These are phyloP conservation scores for Typhlomys cinereus DNA, from an alignment of 2,113 vertebrate species.

Conservation along the genomic window DNA sequence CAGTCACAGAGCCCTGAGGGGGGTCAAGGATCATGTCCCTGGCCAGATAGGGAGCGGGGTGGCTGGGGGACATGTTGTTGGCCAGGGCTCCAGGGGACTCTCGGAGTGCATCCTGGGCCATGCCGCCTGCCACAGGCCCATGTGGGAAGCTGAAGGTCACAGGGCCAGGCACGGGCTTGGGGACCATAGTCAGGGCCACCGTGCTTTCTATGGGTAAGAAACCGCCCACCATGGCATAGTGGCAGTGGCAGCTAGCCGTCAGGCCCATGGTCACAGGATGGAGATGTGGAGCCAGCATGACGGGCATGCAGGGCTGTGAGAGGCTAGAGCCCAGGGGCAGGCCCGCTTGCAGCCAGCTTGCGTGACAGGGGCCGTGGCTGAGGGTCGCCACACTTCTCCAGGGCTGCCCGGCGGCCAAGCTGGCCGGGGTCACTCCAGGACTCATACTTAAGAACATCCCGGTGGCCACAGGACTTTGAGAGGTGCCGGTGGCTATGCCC, in stretches of 20 bases:
- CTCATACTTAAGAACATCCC: not conserved
- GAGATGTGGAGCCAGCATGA: too few species aligned
- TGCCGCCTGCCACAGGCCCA: not conserved
- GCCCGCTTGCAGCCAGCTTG: not conserved
- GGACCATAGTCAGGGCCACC: rapidly evolving
- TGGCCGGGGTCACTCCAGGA: not conserved
- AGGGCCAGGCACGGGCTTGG: not conserved
- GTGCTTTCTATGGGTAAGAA: too few species aligned
- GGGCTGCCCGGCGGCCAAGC: too few species aligned
- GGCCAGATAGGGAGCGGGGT: too few species aligned
- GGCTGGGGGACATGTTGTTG: not conserved
- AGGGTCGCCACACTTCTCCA: too few species aligned
- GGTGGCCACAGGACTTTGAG: not conserved
- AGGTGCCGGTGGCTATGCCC: rapidly evolving
- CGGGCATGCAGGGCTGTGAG: not conserved
- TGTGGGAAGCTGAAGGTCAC: not conserved
- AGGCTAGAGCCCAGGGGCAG: not conserved
- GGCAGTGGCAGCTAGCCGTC: not conserved
- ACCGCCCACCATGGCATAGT: too few species aligned
- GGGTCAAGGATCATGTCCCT: too few species aligned
- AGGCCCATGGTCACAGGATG: rapidly evolving
- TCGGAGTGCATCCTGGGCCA: not conserved
- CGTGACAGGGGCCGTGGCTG: too few species aligned
- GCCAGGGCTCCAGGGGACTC: not conserved
- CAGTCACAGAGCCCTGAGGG: too few species aligned